Evolutionary conservation across 1,140 invertebrate species (phyloP), one percentile per base, ranked within the genome.

Genomic region (Megalonaias nervosa): DNA sequence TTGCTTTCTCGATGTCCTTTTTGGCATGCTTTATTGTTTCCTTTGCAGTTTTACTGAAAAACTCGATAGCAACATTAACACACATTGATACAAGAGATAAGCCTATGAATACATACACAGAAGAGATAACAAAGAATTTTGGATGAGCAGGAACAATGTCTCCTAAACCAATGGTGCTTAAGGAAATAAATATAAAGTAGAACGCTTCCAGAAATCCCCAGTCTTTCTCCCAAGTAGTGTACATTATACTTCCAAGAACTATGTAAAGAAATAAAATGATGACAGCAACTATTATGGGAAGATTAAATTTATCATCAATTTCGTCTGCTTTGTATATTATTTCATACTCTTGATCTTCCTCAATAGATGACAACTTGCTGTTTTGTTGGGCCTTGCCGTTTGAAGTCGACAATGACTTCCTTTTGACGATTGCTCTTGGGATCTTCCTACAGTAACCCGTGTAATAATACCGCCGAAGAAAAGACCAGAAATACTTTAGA

Each of bases 151-250:
- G 97, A 12, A 97, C 95, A 79, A 95, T 93, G 91, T 98, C 97
- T 64, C 97, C 97, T 84, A 98, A 97, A 93, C 93, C 89, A 38
- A 91, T 91, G 1, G 90, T 91, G 38, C 85, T 88, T 48, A 94
- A 85, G 4, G 93, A 96, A n/a, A 97, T 96, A 91, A 97, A 98
- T 84, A 97, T 97, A 88, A 98, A 98, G 90, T 97, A 98, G 74
- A 96, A 95, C 55, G 96, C 96, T 85, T 98, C 97, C 19, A 99
- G 91, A n/a, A 97, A 93, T 55, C 93, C 94, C 97, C 97, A 99
- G 67, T 94, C 93, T 1, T 48, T 48, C 61, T 88, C 87, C 82
- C 85, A 89, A 15, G 71, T n/a, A 14, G 93, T 94, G 85, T 96
- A 98, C 1, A 95, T 91, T 0, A 93, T 91, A 0, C 96, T 95